phyloP scores from a whole-genome alignment of 2,113 vertebrate genomes.

The Brachypodius melanocephalos region DNA sequence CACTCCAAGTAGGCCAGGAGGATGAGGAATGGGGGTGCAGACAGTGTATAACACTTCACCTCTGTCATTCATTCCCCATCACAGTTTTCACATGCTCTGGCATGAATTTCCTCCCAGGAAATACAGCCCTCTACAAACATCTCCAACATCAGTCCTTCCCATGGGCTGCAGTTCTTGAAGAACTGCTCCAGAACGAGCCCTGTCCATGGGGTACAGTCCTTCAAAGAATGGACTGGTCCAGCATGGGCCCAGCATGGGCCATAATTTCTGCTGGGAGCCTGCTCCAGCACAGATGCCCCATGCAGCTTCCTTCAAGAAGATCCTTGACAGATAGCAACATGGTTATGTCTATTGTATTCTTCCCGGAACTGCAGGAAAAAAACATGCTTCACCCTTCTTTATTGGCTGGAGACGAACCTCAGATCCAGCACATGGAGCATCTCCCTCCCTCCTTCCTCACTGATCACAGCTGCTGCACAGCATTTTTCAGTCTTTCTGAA shows the following conservation, averaged over 20 bases:
- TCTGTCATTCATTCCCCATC: not conserved
- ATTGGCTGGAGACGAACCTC: not conserved
- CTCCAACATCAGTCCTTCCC: not conserved
- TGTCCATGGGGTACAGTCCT: not conserved
- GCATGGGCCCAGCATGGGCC: accelerated
- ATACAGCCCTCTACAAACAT: not conserved
- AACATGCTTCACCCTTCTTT: not conserved
- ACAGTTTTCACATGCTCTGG: not conserved
- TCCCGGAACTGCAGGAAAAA: not conserved
- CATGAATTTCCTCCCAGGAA: not conserved
- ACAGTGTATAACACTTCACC: not conserved
- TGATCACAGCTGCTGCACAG: not conserved
- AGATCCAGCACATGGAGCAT: not conserved
- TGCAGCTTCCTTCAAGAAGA: not conserved
- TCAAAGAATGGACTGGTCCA: not conserved
- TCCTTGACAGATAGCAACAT: not conserved
- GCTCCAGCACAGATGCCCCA: not conserved
- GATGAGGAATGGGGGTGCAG: not conserved
- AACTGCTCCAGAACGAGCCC: not conserved
- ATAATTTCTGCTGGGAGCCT: not conserved
- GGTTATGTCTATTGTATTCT: not conserved
- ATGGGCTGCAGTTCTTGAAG: not conserved
- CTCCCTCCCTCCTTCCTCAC: not conserved
- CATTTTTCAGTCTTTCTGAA: not conserved
- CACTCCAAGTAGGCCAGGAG: not conserved